phyloP scores from a whole-genome alignment of 2,113 vertebrate genomes.

The Dinomys branickii region DNA sequence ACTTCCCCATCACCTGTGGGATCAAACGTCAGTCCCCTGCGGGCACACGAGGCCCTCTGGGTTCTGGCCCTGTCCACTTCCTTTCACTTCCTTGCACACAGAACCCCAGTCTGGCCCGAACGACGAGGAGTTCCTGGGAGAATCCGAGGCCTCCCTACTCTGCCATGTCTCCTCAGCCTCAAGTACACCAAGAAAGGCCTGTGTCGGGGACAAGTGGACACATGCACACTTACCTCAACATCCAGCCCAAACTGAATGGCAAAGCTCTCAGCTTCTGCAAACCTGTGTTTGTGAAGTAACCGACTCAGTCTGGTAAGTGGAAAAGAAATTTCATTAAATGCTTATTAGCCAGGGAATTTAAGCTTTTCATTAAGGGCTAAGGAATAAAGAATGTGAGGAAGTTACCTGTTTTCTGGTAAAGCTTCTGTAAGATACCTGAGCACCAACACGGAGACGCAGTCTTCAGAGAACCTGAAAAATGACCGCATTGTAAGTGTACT shows the following conservation, averaged over 20 bases:
- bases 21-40: background rate
- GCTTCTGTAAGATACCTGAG: conserved; percentile 96
- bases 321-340: conserved; percentile 1
- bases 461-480: conserved; percentile 82
- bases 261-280: conserved; percentile 97
- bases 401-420: conserved; percentile 96
- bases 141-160: background rate
- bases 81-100: too few relatives aligned
- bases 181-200: background rate
- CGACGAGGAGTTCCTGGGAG: background rate
- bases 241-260: conserved; percentile 95
- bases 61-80: background rate
- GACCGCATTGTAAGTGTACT: background rate
- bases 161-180: background rate
- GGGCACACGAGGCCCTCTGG: too few relatives aligned
- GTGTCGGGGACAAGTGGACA: background rate
- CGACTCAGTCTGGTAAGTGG: conserved; percentile 90
- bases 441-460: conserved; percentile 87
- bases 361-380: background rate
- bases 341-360: background rate
- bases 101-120: background rate
- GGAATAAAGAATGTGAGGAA: background rate
- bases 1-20: background rate
- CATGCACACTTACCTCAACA: conserved; percentile 90
- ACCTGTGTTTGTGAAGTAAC: conserved; percentile 95